Percentiles rank a stretch among this genome's conserved stretches.
phyloP scores from a whole-genome alignment of 2,113 vertebrate species.

The Malurus alboscapulatus region DNA sequence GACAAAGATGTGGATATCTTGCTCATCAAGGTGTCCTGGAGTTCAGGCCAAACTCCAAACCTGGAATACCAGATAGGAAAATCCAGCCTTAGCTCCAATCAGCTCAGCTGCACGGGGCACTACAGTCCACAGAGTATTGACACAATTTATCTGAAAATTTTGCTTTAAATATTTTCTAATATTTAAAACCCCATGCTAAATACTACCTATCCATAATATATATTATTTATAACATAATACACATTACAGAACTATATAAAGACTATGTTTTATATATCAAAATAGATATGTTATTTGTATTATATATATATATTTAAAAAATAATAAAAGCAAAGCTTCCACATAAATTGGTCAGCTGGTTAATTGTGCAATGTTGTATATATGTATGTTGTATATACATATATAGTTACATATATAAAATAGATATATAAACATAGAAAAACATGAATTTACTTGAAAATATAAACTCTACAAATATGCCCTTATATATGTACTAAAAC shows the following conservation, averaged over 20 bases:
- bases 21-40: not conserved
- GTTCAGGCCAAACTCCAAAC: not conserved
- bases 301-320: not conserved
- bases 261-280: not conserved
- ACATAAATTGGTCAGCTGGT: not conserved
- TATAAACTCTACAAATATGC: not conserved
- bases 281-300: not conserved
- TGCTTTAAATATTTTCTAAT: not conserved
- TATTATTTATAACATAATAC: not conserved
- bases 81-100: not conserved
- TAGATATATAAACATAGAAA: too few species aligned
- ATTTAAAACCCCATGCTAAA: not conserved
- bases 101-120: not conserved
- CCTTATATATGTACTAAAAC: not conserved
- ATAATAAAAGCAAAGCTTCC: not conserved
- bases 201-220: rapidly evolving
- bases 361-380: not conserved
- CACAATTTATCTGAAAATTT: not conserved
- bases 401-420: not conserved
- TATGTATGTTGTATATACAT: not conserved
- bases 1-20: not conserved
- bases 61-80: not conserved
- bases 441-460: not conserved
- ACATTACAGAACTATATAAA: not conserved
- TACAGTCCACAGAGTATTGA: not conserved